A percentile compares a stretch with the other conserved stretches of the same genome.
phyloP scores from a whole-genome alignment of 2,797 vertebrate species.

The Microhierax caerulescens region DNA sequence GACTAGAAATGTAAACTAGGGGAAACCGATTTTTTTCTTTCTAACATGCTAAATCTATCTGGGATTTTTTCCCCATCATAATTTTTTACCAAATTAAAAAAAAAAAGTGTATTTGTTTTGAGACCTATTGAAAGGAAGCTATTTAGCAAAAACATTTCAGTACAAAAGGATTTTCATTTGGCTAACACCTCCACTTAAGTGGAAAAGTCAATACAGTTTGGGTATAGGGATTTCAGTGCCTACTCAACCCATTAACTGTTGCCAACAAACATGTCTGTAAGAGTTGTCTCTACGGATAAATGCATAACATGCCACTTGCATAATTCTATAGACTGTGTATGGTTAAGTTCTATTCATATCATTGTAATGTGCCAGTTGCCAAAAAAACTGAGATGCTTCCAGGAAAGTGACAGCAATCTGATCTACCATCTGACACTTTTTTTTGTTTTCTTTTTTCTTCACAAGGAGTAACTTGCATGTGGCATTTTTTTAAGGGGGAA shows the following conservation, averaged over 20 bases:
- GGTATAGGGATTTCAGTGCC: neutral
- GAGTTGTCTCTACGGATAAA: neutral
- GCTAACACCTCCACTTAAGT: neutral
- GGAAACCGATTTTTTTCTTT: neutral
- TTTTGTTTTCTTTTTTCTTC: neutral
- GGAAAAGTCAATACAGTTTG: neutral
- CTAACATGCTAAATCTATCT: neutral
- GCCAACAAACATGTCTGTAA: neutral
- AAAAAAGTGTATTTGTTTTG: neutral
- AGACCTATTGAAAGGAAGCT: neutral
- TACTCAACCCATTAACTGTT: conserved; percentile 13
- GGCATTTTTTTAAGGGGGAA: neutral
- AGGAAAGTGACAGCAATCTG: conserved; percentile 6
- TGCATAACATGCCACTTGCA: neutral
- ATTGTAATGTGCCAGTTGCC: neutral
- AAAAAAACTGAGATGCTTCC: conserved; percentile 5
- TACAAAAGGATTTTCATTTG: neutral
- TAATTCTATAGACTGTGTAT: neutral
- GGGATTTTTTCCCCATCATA: neutral
- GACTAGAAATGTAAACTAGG: neutral
- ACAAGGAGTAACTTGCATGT: neutral
- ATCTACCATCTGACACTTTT: conserved; percentile 15
- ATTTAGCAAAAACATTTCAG: neutral
- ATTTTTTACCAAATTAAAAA: neutral
- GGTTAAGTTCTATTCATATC: conserved; percentile 26